These are phyloP conservation scores for Clarias laeviceps DNA, from an alignment of 2,797 vertebrate species.

Conservation along the genomic window DNA sequence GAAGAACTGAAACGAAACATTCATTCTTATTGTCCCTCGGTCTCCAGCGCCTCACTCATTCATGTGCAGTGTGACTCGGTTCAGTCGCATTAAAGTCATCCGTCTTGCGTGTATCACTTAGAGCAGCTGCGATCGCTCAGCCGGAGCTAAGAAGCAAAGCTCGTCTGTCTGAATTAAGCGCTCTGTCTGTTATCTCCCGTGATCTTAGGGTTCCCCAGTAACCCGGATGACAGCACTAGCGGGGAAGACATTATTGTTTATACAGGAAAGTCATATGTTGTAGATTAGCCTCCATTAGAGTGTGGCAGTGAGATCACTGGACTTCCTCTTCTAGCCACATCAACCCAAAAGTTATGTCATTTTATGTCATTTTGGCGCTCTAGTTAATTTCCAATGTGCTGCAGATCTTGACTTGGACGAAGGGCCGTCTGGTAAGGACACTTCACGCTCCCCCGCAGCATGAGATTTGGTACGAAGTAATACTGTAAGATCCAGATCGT, in stretches of 20 bases:
- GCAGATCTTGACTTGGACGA: neutral
- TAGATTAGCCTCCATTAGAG: neutral
- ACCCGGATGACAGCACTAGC: neutral
- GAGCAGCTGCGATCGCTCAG: constrained; percentile 13
- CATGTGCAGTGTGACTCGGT: constrained; percentile 13
- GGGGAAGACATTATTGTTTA: neutral
- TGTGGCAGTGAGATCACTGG: neutral
- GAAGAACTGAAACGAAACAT: neutral
- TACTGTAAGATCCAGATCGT: neutral
- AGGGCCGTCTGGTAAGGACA: neutral
- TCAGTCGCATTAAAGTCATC: constrained; percentile 21
- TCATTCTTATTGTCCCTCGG: neutral
- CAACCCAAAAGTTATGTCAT: neutral
- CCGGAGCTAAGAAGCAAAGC: constrained; percentile 12
- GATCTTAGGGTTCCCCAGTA: constrained; percentile 9
- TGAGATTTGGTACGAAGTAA: neutral
- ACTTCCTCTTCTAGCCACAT: neutral
- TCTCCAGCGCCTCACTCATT: constrained; percentile 8
- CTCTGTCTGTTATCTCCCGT: neutral
- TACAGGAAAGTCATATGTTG: neutral
- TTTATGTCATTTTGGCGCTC: neutral
- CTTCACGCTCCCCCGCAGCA: neutral
- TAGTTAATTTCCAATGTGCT: neutral
- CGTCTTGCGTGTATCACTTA: constrained; percentile 22
- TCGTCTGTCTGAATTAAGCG: constrained; percentile 13